Evolutionary conservation across 2,888 invertebrate species (phyloP).

Genomic region (Danaus chrysippus): DNA sequence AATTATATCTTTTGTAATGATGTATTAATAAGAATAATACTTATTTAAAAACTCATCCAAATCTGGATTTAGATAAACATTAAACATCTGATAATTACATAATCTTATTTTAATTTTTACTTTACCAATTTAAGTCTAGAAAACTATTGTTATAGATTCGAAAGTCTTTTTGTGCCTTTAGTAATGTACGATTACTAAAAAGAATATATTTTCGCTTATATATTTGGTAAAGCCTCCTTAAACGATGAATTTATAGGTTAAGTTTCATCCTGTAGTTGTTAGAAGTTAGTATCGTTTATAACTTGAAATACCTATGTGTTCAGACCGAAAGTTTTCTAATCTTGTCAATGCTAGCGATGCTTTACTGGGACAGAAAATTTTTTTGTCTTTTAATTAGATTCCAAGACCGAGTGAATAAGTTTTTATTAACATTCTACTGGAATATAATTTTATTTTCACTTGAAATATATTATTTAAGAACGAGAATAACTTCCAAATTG

Average conservation of each 20-base stretch:
- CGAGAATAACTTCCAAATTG: neutral
- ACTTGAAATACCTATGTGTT: conserved; percentile 17
- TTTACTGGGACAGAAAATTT: conserved; percentile 50
- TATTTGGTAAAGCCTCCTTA: neutral
- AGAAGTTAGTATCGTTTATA: conserved; percentile 13
- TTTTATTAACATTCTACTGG: neutral
- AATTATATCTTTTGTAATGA: neutral
- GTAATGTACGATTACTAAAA: neutral
- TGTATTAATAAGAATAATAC: neutral
- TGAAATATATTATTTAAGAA: neutral
- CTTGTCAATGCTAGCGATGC: conserved; percentile 51
- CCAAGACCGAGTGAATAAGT: conserved; percentile 41
- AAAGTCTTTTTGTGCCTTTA: neutral
- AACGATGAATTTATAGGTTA: neutral
- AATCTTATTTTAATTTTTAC: too few species aligned
- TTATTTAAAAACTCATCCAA: too few species aligned
- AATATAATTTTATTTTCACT: neutral
- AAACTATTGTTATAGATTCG: too few species aligned
- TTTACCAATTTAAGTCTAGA: too few species aligned
- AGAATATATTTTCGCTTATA: neutral
- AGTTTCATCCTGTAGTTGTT: neutral
- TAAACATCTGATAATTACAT: too few species aligned
- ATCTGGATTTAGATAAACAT: too few species aligned
- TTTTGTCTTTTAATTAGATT: conserved; percentile 63
- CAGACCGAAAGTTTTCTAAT: conserved; percentile 56